phyloP scores from a whole-genome alignment of 2,797 vertebrate species.

The Hipposideros larvatus region DNA sequence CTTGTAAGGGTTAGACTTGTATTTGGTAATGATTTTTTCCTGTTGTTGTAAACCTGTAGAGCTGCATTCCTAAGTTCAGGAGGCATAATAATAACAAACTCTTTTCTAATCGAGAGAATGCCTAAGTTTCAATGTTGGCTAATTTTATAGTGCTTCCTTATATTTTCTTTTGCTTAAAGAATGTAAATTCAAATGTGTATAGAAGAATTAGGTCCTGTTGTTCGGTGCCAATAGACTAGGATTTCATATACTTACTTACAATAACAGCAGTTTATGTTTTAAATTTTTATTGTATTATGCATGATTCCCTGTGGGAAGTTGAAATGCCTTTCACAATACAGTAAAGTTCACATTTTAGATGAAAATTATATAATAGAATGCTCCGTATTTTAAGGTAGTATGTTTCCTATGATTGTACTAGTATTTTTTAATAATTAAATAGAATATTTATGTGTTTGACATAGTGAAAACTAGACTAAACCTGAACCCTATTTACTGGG shows the following conservation, averaged over 20 bases:
- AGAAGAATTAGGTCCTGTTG: slow-evolving; percentile 55
- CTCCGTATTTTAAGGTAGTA: slow-evolving; percentile 8
- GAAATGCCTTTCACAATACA: slow-evolving; percentile 11
- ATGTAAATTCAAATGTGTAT: slow-evolving; percentile 68
- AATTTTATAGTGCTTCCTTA: slow-evolving; percentile 70
- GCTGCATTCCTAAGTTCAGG: slow-evolving; percentile 79
- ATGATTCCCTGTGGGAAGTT: background rate
- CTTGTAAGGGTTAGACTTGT: slow-evolving; percentile 57
- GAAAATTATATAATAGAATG: slow-evolving; percentile 24
- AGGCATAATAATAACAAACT: slow-evolving; percentile 77
- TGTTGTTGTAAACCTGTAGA: slow-evolving; percentile 76
- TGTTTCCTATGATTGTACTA: slow-evolving; percentile 2
- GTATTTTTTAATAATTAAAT: slow-evolving; percentile 54
- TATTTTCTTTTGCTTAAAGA: slow-evolving; percentile 70
- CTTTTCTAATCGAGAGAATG: slow-evolving; percentile 70
- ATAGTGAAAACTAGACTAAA: slow-evolving; percentile 16
- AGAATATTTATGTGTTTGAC: background rate
- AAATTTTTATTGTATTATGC: slow-evolving; percentile 21
- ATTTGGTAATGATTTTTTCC: slow-evolving; percentile 67
- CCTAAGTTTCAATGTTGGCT: slow-evolving; percentile 61
- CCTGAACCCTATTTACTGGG: background rate
- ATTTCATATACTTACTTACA: slow-evolving; percentile 60
- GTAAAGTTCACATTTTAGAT: slow-evolving; percentile 29
- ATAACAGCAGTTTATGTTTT: slow-evolving; percentile 50
- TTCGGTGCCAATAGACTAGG: slow-evolving; percentile 50